phyloP scores from a whole-genome alignment of 2,888 invertebrate species.

The Melipona beecheii region DNA sequence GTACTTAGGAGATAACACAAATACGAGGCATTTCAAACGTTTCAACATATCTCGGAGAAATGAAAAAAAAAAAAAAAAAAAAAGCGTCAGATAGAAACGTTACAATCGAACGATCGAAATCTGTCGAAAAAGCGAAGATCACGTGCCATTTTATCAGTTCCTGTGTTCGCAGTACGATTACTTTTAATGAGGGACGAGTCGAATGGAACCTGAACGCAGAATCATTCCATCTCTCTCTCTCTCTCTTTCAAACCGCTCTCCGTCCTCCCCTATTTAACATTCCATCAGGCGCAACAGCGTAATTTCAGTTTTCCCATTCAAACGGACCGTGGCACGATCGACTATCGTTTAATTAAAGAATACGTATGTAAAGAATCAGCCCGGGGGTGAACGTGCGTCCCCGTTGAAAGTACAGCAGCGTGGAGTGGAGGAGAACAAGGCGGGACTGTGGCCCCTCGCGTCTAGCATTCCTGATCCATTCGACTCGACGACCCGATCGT shows the following conservation, averaged over 20 bases:
- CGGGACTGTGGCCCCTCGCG: slow-evolving; percentile 8
- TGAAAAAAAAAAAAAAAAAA: too few species aligned
- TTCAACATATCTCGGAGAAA: neutral
- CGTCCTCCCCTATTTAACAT: slow-evolving; percentile 12
- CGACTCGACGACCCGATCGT: neutral
- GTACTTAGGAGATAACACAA: too few species aligned
- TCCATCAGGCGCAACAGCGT: neutral
- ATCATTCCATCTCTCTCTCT: neutral
- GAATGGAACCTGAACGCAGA: neutral
- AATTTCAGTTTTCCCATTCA: neutral
- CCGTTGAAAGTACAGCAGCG: slow-evolving; percentile 4
- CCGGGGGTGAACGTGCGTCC: neutral
- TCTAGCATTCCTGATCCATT: slow-evolving; percentile 33
- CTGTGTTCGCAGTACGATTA: neutral
- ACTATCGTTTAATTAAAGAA: slow-evolving; percentile 36
- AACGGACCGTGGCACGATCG: neutral
- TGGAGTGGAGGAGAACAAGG: slow-evolving; percentile 10
- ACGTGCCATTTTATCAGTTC: too few species aligned
- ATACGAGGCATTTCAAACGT: neutral
- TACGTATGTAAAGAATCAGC: slow-evolving; percentile 40
- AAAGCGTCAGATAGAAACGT: neutral
- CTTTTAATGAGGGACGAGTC: neutral
- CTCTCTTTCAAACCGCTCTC: too few species aligned
- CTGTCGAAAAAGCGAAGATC: neutral
- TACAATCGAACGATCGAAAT: neutral